Evolutionary conservation across 2,888 invertebrate species (phyloP).

Genomic region (Xylophagus ater): DNA sequence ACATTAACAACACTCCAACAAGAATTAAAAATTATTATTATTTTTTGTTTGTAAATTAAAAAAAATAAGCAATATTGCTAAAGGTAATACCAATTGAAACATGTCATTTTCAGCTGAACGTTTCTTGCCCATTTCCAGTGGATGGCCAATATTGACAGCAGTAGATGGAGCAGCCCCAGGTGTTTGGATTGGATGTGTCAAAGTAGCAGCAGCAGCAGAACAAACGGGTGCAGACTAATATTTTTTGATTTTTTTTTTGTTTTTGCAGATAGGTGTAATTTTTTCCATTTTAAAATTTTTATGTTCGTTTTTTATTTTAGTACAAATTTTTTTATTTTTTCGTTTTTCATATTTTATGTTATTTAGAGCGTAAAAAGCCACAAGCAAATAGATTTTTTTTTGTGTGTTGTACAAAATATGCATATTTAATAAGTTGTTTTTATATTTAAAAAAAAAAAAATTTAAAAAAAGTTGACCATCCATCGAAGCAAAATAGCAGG

Average conservation of each 20-base stretch:
- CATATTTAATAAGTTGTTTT: too few species aligned
- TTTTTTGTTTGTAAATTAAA: slow-evolving; percentile 10
- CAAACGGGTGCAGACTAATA: slow-evolving; percentile 35
- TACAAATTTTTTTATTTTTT: slow-evolving; percentile 8
- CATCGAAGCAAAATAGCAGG: slow-evolving; percentile 36
- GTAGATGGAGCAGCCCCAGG: slow-evolving; percentile 52
- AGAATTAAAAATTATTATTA: too few species aligned
- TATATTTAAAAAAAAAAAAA: slow-evolving; percentile 3
- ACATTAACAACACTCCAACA: slow-evolving; percentile 2
- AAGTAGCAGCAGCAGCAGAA: slow-evolving; percentile 30
- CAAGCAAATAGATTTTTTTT: slow-evolving; percentile 8
- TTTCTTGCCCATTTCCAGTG: slow-evolving; percentile 90
- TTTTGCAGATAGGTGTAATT: too few species aligned
- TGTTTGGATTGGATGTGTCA: slow-evolving; percentile 37
- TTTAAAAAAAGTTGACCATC: slow-evolving; percentile 27
- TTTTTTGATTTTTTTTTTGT: slow-evolving; percentile 16
- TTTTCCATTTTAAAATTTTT: slow-evolving; percentile 3
- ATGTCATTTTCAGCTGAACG: slow-evolving; percentile 83
- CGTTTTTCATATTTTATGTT: slow-evolving; percentile 12
- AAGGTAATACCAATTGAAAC: slow-evolving; percentile 77
- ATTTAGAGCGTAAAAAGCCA: slow-evolving; percentile 1
- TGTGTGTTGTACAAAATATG: too few species aligned
- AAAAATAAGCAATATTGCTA: slow-evolving; percentile 17
- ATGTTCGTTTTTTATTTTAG: slow-evolving; percentile 7
- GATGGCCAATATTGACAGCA: slow-evolving; percentile 41